Percentiles rank a stretch among this genome's conserved stretches.
phyloP scores from a whole-genome alignment of 2,113 vertebrate genomes.

The Siphamia tubifer region DNA sequence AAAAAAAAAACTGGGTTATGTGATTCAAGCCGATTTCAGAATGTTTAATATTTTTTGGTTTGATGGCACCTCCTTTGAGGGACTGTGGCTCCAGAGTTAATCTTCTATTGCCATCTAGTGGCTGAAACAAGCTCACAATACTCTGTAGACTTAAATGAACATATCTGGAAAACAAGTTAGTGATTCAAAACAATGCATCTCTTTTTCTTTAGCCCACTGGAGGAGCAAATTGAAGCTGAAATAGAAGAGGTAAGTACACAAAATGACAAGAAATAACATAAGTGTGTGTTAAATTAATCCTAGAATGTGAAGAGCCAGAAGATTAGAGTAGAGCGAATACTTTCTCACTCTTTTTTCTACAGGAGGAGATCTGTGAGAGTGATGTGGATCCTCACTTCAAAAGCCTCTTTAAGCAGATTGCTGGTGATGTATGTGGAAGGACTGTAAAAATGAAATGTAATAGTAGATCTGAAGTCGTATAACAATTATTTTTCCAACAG shows the following conservation, averaged over 20 bases:
- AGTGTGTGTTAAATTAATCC: neutral
- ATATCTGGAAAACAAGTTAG: neutral
- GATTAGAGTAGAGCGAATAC: neutral
- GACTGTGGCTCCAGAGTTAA: neutral
- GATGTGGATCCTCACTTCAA: slow-evolving; percentile 68
- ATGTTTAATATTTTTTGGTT: too few species aligned
- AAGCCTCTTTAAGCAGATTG: slow-evolving; percentile 45
- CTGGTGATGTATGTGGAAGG: slow-evolving; percentile 48
- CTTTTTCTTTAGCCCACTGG: slow-evolving; percentile 47
- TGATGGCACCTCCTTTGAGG: too few species aligned
- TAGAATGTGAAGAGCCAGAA: neutral
- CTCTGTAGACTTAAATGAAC: neutral
- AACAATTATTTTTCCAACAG: slow-evolving; percentile 63
- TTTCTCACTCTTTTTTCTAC: neutral
- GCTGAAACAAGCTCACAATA: neutral
- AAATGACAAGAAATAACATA: neutral
- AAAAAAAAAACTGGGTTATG: too few species aligned
- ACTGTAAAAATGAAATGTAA: neutral
- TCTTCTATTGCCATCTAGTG: slow-evolving; percentile 15
- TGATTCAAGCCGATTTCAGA: too few species aligned
- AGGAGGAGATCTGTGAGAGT: slow-evolving; percentile 53
- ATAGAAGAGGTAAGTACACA: slow-evolving; percentile 58
- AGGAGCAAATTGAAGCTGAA: slow-evolving; percentile 40
- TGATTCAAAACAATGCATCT: slow-evolving; percentile 3
- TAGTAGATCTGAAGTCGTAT: neutral